A percentile compares a stretch with the other conserved stretches of the same genome.
Evolutionary conservation across 2,797 vertebrate genomes (phyloP).

Genomic region (Pagetopsis macropterus): DNA sequence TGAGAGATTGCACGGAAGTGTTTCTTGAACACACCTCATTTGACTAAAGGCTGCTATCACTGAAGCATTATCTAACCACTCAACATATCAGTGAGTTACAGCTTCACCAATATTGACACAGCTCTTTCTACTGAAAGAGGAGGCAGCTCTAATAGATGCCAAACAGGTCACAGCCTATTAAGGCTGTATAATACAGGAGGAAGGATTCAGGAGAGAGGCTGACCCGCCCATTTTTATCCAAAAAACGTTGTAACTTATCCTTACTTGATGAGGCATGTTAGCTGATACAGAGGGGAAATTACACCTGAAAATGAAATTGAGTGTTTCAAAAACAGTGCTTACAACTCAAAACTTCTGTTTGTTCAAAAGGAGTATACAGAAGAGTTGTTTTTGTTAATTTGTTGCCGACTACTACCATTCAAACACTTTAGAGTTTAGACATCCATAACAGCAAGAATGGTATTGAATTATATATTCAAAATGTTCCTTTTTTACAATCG

Average conservation of each 20-base stretch:
- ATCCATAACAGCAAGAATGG: too few relatives aligned
- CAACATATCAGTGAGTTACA: slow-evolving; percentile 61
- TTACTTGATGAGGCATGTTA: background rate
- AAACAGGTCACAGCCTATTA: slow-evolving; percentile 55
- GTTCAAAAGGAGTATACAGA: too few relatives aligned
- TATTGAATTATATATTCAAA: too few relatives aligned
- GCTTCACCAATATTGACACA: slow-evolving; percentile 73
- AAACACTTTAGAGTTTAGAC: too few relatives aligned
- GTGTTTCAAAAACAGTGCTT: too few relatives aligned
- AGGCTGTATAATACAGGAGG: slow-evolving; percentile 59
- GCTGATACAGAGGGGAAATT: background rate
- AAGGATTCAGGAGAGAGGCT: slow-evolving; percentile 32
- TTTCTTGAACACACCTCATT: slow-evolving; percentile 44
- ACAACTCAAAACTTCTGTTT: too few relatives aligned
- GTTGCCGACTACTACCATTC: too few relatives aligned
- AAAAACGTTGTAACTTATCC: background rate
- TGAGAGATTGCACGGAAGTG: slow-evolving; percentile 37
- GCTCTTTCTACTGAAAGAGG: slow-evolving; percentile 47
- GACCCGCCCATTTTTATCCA: slow-evolving; percentile 24
- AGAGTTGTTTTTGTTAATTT: too few relatives aligned
- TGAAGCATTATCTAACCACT: slow-evolving; percentile 48
- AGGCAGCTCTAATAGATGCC: slow-evolving; percentile 51
- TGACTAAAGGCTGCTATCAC: slow-evolving; percentile 54
- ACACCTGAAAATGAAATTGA: background rate
- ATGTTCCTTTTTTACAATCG: too few relatives aligned